These are phyloP conservation scores for Lepidocolaptes lacrymiger DNA, from an alignment of 2,797 vertebrate species.

Conservation along the genomic window DNA sequence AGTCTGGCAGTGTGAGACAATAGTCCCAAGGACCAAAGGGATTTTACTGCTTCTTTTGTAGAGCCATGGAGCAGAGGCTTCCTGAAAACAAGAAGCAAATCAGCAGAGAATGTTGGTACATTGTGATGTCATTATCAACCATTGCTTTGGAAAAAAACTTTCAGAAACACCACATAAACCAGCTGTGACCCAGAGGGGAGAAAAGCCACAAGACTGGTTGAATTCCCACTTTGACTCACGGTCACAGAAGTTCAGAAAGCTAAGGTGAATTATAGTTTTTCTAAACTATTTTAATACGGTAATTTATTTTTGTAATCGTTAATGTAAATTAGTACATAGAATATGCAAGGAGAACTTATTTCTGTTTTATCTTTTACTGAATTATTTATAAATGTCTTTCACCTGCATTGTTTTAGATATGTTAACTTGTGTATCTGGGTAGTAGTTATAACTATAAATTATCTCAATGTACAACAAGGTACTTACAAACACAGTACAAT, in stretches of 20 bases:
- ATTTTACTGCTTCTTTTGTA: conserved; percentile 18
- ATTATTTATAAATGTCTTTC: not conserved
- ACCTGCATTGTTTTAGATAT: not conserved
- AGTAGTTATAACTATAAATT: not conserved
- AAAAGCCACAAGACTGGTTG: not conserved
- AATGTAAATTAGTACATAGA: not conserved
- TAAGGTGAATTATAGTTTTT: not conserved
- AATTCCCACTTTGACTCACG: not conserved
- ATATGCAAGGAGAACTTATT: not conserved
- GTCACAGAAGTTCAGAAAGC: not conserved
- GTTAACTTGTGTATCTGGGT: not conserved
- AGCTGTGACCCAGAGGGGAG: not conserved
- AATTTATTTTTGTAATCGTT: not conserved
- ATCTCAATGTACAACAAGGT: not conserved
- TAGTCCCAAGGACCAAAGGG: not conserved
- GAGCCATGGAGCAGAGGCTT: not conserved
- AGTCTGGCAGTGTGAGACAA: not conserved
- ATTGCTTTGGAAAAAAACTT: not conserved
- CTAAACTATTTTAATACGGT: not conserved
- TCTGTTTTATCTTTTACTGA: not conserved
- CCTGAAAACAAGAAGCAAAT: not conserved
- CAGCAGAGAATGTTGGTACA: not conserved
- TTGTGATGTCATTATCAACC: rapidly evolving
- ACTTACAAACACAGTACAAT: not conserved
- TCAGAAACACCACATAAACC: not conserved